phyloP scores from a whole-genome alignment of 2,888 invertebrate species.

The Liposcelis brunnea region DNA sequence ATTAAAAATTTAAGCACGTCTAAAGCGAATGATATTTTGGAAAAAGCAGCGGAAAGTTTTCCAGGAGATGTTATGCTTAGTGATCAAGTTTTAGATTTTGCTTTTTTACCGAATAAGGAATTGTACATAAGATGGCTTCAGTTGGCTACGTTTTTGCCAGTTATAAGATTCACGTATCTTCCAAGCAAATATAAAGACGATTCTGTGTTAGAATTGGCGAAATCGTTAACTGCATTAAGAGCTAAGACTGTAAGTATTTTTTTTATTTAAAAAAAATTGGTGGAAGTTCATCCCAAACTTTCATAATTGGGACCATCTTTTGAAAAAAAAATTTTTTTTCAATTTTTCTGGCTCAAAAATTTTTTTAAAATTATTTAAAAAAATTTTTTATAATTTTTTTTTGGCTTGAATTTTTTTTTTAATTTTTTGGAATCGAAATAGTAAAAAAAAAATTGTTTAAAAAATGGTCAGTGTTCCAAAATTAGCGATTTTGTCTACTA shows the following conservation, averaged over 20 bases:
- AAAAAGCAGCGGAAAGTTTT: background rate
- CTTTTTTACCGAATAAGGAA: slow-evolving; percentile 52
- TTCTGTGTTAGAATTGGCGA: slow-evolving; percentile 56
- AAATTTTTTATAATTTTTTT: slow-evolving; percentile 5
- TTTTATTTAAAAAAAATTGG: slow-evolving; percentile 8
- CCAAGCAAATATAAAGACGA: slow-evolving; percentile 71
- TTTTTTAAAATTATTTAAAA: background rate
- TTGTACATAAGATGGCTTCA: slow-evolving; percentile 83
- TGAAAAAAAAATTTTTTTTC: too few relatives aligned
- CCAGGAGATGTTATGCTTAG: slow-evolving; percentile 13
- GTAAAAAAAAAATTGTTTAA: too few relatives aligned
- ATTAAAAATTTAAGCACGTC: background rate
- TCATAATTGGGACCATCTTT: too few relatives aligned
- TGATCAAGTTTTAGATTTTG: slow-evolving; percentile 20
- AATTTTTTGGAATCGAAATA: background rate
- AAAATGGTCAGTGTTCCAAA: too few relatives aligned
- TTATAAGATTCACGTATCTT: slow-evolving; percentile 76
- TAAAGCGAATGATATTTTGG: slow-evolving; percentile 1
- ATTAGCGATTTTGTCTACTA: too few relatives aligned
- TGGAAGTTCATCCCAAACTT: too few relatives aligned
- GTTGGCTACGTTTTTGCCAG: slow-evolving; percentile 75
- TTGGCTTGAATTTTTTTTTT: too few relatives aligned
- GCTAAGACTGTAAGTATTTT: slow-evolving; percentile 42
- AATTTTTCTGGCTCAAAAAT: too few relatives aligned
- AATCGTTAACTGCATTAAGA: slow-evolving; percentile 52